phyloP scores from a whole-genome alignment of 2,888 invertebrate genomes.

The Dioctria linearis region DNA sequence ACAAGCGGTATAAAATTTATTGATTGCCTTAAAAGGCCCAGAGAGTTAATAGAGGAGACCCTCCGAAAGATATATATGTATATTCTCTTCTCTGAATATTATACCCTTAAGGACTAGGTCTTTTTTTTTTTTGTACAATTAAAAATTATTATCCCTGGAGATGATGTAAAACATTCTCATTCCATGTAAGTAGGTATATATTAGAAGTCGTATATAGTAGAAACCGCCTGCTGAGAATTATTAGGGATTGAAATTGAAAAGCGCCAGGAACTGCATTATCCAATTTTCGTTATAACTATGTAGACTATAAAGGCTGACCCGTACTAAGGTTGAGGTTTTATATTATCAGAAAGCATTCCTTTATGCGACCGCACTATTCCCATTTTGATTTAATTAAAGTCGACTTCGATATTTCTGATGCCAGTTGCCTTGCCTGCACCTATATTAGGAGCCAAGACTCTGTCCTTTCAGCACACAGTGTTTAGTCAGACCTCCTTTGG shows the following conservation, averaged over 20 bases:
- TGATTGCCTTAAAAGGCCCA: constrained; percentile 30
- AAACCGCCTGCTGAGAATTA: constrained; percentile 23
- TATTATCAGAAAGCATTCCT: not conserved
- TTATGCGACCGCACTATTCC: constrained; percentile 22
- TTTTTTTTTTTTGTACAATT: constrained; percentile 13
- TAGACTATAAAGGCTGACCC: not conserved
- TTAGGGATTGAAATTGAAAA: constrained; percentile 39
- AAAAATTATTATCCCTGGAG: constrained; percentile 37
- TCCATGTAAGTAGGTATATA: constrained; percentile 1
- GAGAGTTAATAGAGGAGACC: not conserved
- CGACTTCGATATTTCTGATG: constrained; percentile 46
- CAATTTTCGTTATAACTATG: constrained; percentile 10
- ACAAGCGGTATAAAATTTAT: constrained; percentile 39
- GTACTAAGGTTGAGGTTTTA: not conserved
- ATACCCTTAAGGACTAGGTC: not conserved
- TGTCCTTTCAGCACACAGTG: not conserved
- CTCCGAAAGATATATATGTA: too few species aligned
- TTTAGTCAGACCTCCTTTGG: constrained; percentile 22
- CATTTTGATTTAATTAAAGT: constrained; percentile 49
- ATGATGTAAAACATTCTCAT: constrained; percentile 40
- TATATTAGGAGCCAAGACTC: not conserved
- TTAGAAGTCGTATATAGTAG: not conserved
- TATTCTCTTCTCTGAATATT: not conserved
- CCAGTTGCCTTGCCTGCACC: constrained; percentile 23
- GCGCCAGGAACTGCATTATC: constrained; percentile 38